Base-by-base conservation (phyloP, 2,797 vertebrate species). In the Cynodonichthys magdalenae region DNA sequence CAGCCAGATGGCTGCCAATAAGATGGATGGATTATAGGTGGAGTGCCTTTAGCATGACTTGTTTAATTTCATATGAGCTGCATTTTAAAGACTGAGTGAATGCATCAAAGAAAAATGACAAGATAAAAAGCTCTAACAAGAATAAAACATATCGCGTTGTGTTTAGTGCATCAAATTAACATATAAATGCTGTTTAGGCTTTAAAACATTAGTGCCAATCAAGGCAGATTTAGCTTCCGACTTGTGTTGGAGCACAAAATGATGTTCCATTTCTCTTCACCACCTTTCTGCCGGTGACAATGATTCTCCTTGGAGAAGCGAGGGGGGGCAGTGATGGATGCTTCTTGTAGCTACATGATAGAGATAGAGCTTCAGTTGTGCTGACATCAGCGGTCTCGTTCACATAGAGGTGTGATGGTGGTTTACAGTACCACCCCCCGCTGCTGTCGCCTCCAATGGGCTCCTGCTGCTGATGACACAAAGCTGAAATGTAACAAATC, bases 11-110 rank as follows among this genome's bases (percentile, higher is more conserved):
- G 90, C 90, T 93, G 91, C 89, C 91, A 93, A 88, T 83, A 92
- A 93, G 92, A 92, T 91, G 90, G 89, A 93, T 93, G 90, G 89
- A 90, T 90, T 90, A 89, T 91, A 92, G 87, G 87, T 88, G 81
- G 87, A 82, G 85, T 85, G 87, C 89, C 87, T 91, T 85, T 59
- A 58, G 86, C 84, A 84, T 75, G 85, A 89, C 86, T 92, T 81
- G 84, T 80, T 90, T 87, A 84, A 89, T 91, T 89, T 91, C 83
- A 85, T 80, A 84, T 48, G 31, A 12, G 66, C 66, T 55, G 81
- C 77, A 75, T 86, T 89, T 89, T 82, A 84, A 86, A 79, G 75
- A 46, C 66, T 59, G 68, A 78, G 72, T 66, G 47, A 82, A 81
- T 60, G 71, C 76, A 75, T 71, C 68, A 75, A 68, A 61, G 49